Evolutionary conservation across 2,113 vertebrate genomes (phyloP).

Genomic region (Balaeniceps rex): DNA sequence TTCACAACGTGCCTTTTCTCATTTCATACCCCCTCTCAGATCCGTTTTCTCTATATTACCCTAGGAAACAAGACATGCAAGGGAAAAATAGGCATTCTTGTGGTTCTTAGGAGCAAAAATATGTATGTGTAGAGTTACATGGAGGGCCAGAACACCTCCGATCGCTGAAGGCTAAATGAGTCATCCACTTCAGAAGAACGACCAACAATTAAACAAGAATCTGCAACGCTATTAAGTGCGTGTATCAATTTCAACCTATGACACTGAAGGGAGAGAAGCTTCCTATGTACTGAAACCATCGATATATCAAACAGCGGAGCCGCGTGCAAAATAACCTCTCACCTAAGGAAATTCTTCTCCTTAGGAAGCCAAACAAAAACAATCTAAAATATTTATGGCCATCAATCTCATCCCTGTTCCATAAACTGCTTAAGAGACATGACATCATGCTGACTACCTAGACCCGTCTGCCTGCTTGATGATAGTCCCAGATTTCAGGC

Average conservation of each 20-base stretch:
- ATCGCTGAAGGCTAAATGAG: neutral
- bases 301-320: neutral
- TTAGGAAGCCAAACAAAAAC: slow-evolving; percentile 42
- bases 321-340: slow-evolving; percentile 1
- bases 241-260: neutral
- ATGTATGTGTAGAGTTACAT: neutral
- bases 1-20: neutral
- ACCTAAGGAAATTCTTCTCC: slow-evolving; percentile 27
- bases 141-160: neutral
- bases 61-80: neutral
- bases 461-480: neutral
- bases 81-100: neutral
- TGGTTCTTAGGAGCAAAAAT: neutral
- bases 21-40: neutral
- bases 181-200: slow-evolving; percentile 27
- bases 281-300: neutral
- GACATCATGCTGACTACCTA: slow-evolving; percentile 39
- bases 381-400: slow-evolving; percentile 38
- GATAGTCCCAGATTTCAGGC: neutral
- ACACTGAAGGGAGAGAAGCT: neutral
- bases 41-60: neutral
- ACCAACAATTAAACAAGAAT: slow-evolving; percentile 25
- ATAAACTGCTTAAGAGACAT: neutral
- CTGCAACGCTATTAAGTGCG: neutral
- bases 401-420: neutral